These are phyloP conservation scores for Chelmon rostratus DNA, from an alignment of 2,797 vertebrate species.

Conservation along the genomic window DNA sequence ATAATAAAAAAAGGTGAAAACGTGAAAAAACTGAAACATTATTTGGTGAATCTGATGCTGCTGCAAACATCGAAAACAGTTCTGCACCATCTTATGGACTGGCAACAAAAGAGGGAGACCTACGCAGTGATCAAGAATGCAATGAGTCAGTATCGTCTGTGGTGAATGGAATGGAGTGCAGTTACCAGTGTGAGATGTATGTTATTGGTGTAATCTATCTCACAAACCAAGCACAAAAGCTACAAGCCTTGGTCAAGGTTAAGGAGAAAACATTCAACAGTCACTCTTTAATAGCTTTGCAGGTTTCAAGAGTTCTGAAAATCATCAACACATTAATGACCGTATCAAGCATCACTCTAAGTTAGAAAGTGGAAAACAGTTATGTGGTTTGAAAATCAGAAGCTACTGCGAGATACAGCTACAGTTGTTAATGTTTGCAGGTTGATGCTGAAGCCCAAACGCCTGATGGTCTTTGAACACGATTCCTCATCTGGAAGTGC, in stretches of 20 bases:
- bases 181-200: background rate
- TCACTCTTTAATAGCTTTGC: no score
- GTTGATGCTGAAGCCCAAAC: background rate
- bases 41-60: background rate
- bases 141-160: background rate
- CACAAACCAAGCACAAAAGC: background rate
- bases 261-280: background rate
- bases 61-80: no score
- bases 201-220: background rate
- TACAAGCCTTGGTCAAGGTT: background rate
- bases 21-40: background rate
- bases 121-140: background rate
- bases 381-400: background rate
- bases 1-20: no score
- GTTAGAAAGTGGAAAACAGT: background rate
- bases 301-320: background rate
- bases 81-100: background rate
- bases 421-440: background rate
- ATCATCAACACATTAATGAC: background rate
- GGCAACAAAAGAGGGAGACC: background rate
- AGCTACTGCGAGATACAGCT: background rate
- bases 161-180: background rate
- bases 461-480: background rate
- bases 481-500: background rate
- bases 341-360: background rate